Evolutionary conservation across 2,888 invertebrate genomes (phyloP), one percentile per base, ranked within the genome.

Genomic region (Lithosia quadra): DNA sequence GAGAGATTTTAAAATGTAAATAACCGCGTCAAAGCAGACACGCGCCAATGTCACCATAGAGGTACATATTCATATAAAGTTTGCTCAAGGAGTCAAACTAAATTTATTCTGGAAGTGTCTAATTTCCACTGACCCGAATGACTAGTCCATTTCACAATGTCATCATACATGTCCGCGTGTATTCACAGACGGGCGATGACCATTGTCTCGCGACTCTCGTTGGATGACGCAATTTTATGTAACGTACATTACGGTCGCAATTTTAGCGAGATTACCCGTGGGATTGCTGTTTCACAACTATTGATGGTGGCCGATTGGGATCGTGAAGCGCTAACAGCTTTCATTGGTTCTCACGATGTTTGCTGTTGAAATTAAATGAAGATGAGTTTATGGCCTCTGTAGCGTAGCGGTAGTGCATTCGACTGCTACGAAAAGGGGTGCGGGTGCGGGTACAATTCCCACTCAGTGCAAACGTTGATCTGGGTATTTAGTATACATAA

Each of bases 251-350:
- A 85, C 86, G 82, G 78, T 80, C 80, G 77, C 75, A 80, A 84
- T 88, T 88, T 86, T 81, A 74, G 78, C 80, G 76, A 85, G 88
- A 91, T 92, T 92, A 90, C 84, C 76, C 86, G 89, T 88, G 90
- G 85, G 91, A 90, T 88, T 86, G 71, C 65, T 65, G 81, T 88
- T 89, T 88, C 90, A 80, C 87, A 90, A 90, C 81, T 84, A 82
- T 84, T 82, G 85, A 78, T 82, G 78, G 82, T 63, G 61, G 53
- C 22, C 63, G 66, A 73, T 81, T 76, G 79, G 78, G 72, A 77
- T 82, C 79, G 78, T 77, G 81, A 67, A 72, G 73, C 15, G 63
- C 68, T 60, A 67, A 56, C 65, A 69, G 63, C 68, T 77, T 81
- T 71, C 22, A 67, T 83, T 76, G 83, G 80, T 86, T 81, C 78